Base-by-base conservation (phyloP, 64 coral and sea anemone genomes). In the Cladopsammia gracilis region DNA sequence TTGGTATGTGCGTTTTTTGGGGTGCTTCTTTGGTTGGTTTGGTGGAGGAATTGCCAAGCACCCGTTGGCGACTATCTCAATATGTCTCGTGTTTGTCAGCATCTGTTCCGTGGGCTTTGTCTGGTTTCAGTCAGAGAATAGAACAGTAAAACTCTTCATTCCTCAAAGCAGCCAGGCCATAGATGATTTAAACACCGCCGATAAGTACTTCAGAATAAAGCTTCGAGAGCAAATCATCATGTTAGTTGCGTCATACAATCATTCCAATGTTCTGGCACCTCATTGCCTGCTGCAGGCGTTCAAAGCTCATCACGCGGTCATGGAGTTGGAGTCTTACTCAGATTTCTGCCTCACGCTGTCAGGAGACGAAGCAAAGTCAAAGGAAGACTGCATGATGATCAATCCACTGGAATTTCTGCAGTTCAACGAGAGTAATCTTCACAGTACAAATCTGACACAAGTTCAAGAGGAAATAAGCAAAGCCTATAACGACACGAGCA, bases 151-250 rank as follows among this genome's bases (percentile, higher is more conserved):
- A 48, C 90, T 98, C 0, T 98, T 88, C 57, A 90, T 98, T 14
- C 97, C 97, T 59, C 87, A 96, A 84, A 61, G 82, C 62, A 98
- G 97, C 56, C 74, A 90, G 71, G 64, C 97, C 45, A 81, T 98
- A 34, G 80, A 88, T 72, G 94, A 98, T 78, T 62, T 98, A n/a
- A 59, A 94, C 0, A 98, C 76, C 51, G 82, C 91, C 42, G 73
- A 71, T 34, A 78, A 73, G n/a, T 86, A 98, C 71, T 95, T 95
- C 23, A 58, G 57, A 43, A 72, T 90, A 15, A 67, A 90, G 10
- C 64, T 89, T 64, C 49, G 90, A 44, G 53, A 89, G 24, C 26
- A 61, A 18, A 92, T 90, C 68, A 70, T 79, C 12, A 19, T 98
- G 20, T 87, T 98, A 43, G 57, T 96, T 58, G 47, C 82, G 20